A percentile compares a stretch with the other conserved stretches of the same genome.
These are phyloP conservation scores for Actinia equina DNA, from an alignment of 64 coral and sea anemone genomes.

Conservation along the genomic window DNA sequence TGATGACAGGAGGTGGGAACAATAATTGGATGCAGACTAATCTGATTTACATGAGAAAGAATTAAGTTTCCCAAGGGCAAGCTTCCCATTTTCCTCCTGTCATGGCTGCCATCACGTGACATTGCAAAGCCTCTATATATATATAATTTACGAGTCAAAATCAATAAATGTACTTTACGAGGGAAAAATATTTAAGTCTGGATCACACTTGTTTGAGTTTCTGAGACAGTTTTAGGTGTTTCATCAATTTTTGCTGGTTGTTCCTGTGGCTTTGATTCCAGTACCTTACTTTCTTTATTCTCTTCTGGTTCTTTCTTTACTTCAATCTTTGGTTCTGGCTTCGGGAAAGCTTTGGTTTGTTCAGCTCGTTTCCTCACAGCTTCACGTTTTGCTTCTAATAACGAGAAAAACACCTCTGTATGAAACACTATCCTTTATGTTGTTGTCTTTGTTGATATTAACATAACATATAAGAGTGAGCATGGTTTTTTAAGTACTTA, in stretches of 20 bases:
- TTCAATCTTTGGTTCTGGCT: background rate
- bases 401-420: background rate
- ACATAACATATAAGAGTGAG: too few species aligned
- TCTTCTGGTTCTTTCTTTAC: background rate
- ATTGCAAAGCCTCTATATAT: too few species aligned
- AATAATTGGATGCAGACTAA: too few species aligned
- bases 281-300: background rate
- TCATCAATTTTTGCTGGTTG: background rate
- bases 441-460: too few species aligned
- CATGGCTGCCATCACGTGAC: too few species aligned
- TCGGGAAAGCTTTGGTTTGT: background rate
- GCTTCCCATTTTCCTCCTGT: too few species aligned
- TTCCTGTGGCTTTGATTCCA: background rate
- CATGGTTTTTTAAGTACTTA: slow-evolving; percentile 8
- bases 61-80: too few species aligned
- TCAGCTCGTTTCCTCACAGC: background rate
- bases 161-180: background rate
- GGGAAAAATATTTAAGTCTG: background rate
- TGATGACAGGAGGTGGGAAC: too few species aligned
- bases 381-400: slow-evolving; percentile 19
- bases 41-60: too few species aligned
- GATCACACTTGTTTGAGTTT: background rate
- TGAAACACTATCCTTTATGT: too few species aligned
- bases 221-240: background rate
- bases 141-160: background rate